phyloP scores from a whole-genome alignment of 2,113 vertebrate genomes.

The Labrus mixtus region DNA sequence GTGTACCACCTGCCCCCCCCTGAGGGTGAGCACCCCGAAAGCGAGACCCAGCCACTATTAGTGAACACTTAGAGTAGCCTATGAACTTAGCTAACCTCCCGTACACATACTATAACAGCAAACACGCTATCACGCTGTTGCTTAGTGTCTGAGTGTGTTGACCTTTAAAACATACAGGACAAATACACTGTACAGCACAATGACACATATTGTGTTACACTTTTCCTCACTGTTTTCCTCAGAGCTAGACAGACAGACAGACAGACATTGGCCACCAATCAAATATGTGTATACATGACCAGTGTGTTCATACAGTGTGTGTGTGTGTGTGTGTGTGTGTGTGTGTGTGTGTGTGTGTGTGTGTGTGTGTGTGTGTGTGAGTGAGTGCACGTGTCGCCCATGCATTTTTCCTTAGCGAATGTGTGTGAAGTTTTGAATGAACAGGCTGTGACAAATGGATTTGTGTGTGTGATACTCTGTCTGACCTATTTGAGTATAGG shows the following conservation, averaged over 20 bases:
- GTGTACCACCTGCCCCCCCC: conserved; percentile 90
- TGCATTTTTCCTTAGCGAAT: conserved; percentile 59
- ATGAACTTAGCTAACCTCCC: conserved; percentile 48
- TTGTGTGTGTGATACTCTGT: conserved; percentile 12
- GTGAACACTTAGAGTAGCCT: conserved; percentile 78
- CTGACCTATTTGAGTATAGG: conserved; percentile 21
- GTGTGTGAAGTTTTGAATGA: conserved; percentile 47
- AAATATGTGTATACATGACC: conserved; percentile 63
- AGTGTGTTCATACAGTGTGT: conserved; percentile 73
- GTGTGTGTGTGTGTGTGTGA: conserved; percentile 68
- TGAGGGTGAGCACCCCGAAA: conserved; percentile 87
- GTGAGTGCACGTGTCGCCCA: conserved; percentile 59
- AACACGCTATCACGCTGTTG: conserved; percentile 30
- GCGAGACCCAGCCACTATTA: conserved; percentile 90
- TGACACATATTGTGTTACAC: conserved; percentile 40
- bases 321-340: conserved; percentile 68
- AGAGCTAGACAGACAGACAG: conserved; percentile 76
- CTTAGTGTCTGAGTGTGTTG: conserved; percentile 58
- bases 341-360: conserved; percentile 67
- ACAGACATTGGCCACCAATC: conserved; percentile 74
- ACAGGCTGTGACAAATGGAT: conserved; percentile 1
- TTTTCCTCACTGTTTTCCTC: conserved; percentile 56
- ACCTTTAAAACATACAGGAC: conserved; percentile 53
- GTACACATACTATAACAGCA: conserved; percentile 10
- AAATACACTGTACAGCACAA: conserved; percentile 74